These are phyloP conservation scores for Oreocharis arfaki DNA, from an alignment of 2,113 vertebrate species.

Conservation along the genomic window DNA sequence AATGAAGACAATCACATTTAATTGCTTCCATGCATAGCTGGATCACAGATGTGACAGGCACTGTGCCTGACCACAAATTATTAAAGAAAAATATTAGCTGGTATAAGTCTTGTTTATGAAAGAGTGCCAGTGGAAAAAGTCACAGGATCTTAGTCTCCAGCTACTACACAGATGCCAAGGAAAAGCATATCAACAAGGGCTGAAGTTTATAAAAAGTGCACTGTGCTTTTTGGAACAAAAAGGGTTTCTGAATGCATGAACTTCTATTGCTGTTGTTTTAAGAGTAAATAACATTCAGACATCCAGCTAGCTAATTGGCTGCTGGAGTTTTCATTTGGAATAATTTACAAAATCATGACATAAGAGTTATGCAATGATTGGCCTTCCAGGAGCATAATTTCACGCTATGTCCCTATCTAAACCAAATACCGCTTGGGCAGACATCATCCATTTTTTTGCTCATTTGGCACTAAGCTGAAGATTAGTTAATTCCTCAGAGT, in stretches of 20 bases:
- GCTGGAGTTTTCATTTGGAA: not conserved
- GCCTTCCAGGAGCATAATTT: not conserved
- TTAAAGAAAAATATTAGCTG: constrained; percentile 46
- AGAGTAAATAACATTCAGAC: constrained; percentile 3
- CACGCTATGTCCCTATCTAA: not conserved
- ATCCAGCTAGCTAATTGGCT: not conserved
- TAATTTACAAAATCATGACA: not conserved
- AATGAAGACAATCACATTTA: not conserved
- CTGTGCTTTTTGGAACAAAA: not conserved
- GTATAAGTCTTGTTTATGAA: constrained; percentile 37
- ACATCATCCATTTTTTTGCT: not conserved
- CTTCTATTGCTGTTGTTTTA: constrained; percentile 22
- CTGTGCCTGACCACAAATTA: constrained; percentile 37
- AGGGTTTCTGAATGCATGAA: not conserved
- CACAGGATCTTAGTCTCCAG: not conserved
- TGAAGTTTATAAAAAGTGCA: not conserved
- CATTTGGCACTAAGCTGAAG: not conserved
- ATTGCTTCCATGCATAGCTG: constrained; percentile 5
- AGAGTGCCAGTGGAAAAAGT: constrained; percentile 36
- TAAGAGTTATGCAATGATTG: not conserved
- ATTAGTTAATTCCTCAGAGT: not conserved
- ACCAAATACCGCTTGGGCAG: not conserved
- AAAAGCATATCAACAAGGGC: not conserved
- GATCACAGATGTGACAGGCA: constrained; percentile 21
- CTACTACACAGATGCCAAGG: constrained; percentile 14